These are phyloP conservation scores for Apis dorsata DNA, from an alignment of 1,140 invertebrate species.

Conservation along the genomic window DNA sequence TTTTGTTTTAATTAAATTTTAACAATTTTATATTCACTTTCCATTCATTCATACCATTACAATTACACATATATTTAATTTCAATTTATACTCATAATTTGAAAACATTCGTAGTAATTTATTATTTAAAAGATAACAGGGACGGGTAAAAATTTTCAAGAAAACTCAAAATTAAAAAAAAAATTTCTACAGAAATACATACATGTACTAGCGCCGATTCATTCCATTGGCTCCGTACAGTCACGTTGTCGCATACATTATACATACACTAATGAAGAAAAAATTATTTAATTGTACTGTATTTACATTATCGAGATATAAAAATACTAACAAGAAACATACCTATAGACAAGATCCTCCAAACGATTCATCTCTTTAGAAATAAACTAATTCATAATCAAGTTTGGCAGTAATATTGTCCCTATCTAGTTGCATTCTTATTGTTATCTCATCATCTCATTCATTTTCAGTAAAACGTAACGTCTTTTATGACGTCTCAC, in stretches of 20 bases:
- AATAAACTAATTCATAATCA: conserved; percentile 76
- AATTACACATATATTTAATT: conserved; percentile 26
- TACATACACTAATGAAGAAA: conserved; percentile 60
- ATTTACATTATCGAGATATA: conserved; percentile 76
- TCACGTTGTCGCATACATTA: conserved; percentile 55
- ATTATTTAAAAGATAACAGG: conserved; percentile 29
- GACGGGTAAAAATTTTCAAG: conserved; percentile 33
- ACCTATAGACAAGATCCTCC: conserved; percentile 69
- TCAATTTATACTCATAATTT: conserved; percentile 8
- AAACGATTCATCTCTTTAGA: conserved; percentile 69
- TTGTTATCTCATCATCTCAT: conserved; percentile 67
- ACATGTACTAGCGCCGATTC: conserved; percentile 35
- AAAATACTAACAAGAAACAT: conserved; percentile 79
- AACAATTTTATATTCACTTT: conserved; percentile 38
- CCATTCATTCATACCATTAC: conserved; percentile 12
- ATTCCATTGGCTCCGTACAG: conserved; percentile 69
- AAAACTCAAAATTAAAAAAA: conserved; percentile 34
- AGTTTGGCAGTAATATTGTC: conserved; percentile 81
- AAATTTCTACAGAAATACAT: conserved; percentile 25
- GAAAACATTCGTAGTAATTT: conserved; percentile 20
- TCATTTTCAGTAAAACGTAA: conserved; percentile 57
- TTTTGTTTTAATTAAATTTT: neutral
- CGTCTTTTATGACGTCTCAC: conserved; percentile 54
- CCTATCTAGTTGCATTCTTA: conserved; percentile 77
- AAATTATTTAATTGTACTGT: conserved; percentile 63